Conservation (phyloP, 2,888 invertebrate species). For the Amblyjoppa proteus region DNA sequence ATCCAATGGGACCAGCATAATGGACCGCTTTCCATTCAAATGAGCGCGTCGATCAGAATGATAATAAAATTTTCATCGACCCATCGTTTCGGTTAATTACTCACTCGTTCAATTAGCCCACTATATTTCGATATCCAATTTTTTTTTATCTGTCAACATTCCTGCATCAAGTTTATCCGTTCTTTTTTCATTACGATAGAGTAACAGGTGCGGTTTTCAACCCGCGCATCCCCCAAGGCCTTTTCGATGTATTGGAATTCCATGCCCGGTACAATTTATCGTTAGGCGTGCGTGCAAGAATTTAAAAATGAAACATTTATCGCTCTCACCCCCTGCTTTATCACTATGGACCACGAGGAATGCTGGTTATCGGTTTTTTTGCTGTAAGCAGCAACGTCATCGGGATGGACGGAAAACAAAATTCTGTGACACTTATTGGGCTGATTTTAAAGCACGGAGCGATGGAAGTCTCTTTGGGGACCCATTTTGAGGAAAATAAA, state of each 20-base stretch:
- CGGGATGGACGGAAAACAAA: neutral
- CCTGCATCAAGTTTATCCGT: slow-evolving; percentile 3
- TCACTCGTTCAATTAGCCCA: neutral
- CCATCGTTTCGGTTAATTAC: neutral
- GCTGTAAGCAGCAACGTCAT: neutral
- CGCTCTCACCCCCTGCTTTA: neutral
- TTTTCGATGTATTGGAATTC: slow-evolving; percentile 44
- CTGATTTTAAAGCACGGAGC: neutral
- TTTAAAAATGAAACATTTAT: slow-evolving; percentile 13
- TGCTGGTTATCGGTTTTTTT: slow-evolving; percentile 1
- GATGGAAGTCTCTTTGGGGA: neutral
- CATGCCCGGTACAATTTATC: slow-evolving; percentile 37
- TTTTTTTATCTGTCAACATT: neutral
- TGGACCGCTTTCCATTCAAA: slow-evolving; percentile 16
- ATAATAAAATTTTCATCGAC: slow-evolving; percentile 25
- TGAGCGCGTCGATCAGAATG: neutral
- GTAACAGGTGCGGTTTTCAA: slow-evolving; percentile 8
- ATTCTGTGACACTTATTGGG: neutral
- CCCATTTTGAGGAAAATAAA: neutral
- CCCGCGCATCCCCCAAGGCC: neutral
- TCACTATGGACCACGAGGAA: neutral
- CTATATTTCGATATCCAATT: neutral
- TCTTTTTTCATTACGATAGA: neutral
- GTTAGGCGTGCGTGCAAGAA: slow-evolving; percentile 20
- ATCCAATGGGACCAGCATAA: slow-evolving; percentile 16